Evolutionary conservation across 2,113 vertebrate species (phyloP).

Genomic region (Siniperca knerii): DNA sequence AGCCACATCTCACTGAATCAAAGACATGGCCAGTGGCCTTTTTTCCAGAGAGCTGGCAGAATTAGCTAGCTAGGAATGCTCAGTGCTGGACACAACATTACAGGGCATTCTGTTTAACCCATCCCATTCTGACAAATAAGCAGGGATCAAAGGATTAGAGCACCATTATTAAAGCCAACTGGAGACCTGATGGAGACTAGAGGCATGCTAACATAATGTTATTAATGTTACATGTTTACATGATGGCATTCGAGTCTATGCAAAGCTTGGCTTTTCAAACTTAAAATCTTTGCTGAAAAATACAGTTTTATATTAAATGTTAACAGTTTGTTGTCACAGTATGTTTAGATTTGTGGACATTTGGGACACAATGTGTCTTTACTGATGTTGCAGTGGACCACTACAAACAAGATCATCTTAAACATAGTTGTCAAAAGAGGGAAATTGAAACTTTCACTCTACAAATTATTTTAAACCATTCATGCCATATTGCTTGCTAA

Average conservation of each 20-base stretch:
- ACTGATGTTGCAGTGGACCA: neutral
- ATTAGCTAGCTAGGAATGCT: constrained; percentile 43
- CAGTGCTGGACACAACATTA: constrained; percentile 38
- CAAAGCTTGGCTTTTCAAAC: constrained; percentile 15
- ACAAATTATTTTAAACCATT: constrained; percentile 14
- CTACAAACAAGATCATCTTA: neutral
- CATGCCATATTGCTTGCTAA: neutral
- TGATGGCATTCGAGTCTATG: constrained; percentile 6
- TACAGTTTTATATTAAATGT: neutral
- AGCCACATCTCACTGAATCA: constrained; percentile 52
- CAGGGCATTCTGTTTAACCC: constrained; percentile 67
- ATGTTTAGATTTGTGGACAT: constrained; percentile 3
- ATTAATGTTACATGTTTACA: constrained; percentile 26
- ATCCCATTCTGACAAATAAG: constrained; percentile 60
- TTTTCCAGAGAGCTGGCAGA: constrained; percentile 54
- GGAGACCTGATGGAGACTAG: constrained; percentile 36
- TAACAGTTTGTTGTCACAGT: neutral
- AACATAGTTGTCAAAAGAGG: constrained; percentile 4
- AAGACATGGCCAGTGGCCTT: constrained; percentile 57
- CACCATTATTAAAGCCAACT: constrained; percentile 66
- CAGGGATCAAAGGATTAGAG: constrained; percentile 67
- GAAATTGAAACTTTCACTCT: constrained; percentile 11
- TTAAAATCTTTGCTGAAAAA: neutral
- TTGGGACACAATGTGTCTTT: neutral
- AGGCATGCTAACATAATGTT: constrained; percentile 40